Evolutionary conservation across 37 sponge, comb jelly and placozoan species (phyloP), one percentile per base, ranked within the genome.

Genomic region (Cladorhizidae sp.): DNA sequence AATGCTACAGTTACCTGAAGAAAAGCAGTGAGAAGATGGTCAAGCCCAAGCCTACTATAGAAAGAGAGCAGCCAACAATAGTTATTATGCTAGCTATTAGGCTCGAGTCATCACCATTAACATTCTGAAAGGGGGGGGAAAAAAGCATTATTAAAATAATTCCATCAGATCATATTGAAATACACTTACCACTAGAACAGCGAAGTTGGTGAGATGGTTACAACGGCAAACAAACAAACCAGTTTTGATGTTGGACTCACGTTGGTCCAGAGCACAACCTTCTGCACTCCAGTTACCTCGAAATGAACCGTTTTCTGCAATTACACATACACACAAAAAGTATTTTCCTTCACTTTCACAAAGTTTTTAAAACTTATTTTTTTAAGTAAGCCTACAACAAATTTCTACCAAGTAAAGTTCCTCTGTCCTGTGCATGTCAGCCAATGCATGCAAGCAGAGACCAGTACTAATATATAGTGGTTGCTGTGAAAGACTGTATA

Each of bases 151-250:
- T 32, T 32, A 32, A 68, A 31, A 37, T 31, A 64, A 64, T 64
- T 38, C 41, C 37, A 11, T 11, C 11, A 70, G 14, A 25, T 61
- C 5, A 29, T n/a, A n/a, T 29, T 61, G 56, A 18, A 61, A 28
- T n/a, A 3, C 21, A 80, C 89, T 78, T 40, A 88, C 89, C 78
- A 88, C 84, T 31, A 88, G 45, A 3, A 77, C 64, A 15, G 83
- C 92, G 78, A 91, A 91, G 78, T 91, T 91, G 7, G 92, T 91
- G 61, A 91, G 76, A 78, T 91, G 92, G 40, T 49, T 67, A 39
- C 92, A 91, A 8, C 70, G 40, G 39, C 92, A 91, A 12, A 37
- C 31, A 37, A 82, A 56, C 25, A 33, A 41, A 0, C 73, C 72
- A 67, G 51, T 83, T 0, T 31, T 50, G 20, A 72, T 32, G 63